phyloP scores from a whole-genome alignment of 2,113 vertebrate genomes.

The Leuciscus idus region DNA sequence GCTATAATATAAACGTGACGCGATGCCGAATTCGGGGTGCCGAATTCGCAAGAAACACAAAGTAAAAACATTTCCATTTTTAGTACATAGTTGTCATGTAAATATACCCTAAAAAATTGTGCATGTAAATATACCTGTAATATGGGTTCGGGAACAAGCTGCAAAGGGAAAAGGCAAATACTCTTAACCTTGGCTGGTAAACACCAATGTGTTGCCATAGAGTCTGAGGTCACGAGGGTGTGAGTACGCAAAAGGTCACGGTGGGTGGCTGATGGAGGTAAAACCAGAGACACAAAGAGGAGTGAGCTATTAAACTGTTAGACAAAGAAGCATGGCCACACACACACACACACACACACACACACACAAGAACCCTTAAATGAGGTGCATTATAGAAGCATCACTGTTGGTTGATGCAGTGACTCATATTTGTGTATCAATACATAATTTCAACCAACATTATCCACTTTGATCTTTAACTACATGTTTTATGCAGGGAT shows the following conservation, averaged over 20 bases:
- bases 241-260: background rate
- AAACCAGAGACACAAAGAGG: conserved; percentile 1
- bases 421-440: background rate
- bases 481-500: background rate
- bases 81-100: too few relatives aligned
- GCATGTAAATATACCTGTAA: too few relatives aligned
- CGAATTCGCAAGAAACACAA: too few relatives aligned
- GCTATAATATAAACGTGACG: too few relatives aligned
- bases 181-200: background rate
- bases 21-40: too few relatives aligned
- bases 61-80: too few relatives aligned
- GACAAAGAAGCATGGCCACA: background rate
- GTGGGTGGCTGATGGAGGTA: background rate
- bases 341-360: conserved; percentile 27
- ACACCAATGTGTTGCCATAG: conserved; percentile 33
- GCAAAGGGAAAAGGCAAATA: conserved; percentile 8
- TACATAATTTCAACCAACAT: background rate
- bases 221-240: background rate
- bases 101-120: too few relatives aligned
- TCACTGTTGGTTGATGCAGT: background rate
- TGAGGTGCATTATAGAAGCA: background rate
- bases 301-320: background rate
- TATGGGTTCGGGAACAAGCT: too few relatives aligned
- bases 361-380: background rate
- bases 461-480: background rate